Base-by-base conservation (phyloP, 2,888 invertebrate genomes). In the Amiota mariae region DNA sequence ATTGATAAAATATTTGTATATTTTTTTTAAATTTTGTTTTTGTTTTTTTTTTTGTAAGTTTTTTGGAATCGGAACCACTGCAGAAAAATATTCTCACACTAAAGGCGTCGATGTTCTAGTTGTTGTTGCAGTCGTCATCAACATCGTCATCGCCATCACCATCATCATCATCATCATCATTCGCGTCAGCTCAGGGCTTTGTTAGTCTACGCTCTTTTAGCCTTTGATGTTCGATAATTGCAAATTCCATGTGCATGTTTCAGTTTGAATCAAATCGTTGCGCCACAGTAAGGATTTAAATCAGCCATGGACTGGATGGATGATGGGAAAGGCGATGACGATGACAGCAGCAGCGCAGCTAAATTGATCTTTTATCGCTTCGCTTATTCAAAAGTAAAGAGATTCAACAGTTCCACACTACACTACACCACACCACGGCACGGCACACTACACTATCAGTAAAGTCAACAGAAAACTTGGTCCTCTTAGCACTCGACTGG, bases 321-420 rank as follows among this genome's bases (percentile, higher is more conserved):
- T 15, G 13, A 15, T 54, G 54, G 15, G n/a, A 15, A 12, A 54
- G 15, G 12, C 54, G 15, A 15, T 15, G 54, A 8, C 54, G 15
- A 2, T 56, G 80, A 81, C 78, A 79, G 54, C 87, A 85, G 77
- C 82, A 85, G 87, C 85, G 84, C 88, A 87, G 84, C 84, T 87
- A 87, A 88, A 88, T 88, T 88, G 88, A 88, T 88, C 87, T 87
- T 87, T 88, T 88, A 88, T 86, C 87, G 88, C 86, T 82, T 81
- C 85, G 85, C 9, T 56, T 24, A 68, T n/a, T 56, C 68, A 68
- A 64, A 64, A 64, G 36, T 24, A 24, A 64, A 20, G 36, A 36
- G 6, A 2, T 36, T 36, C 36, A 36, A 36, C 36, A 4, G 8
- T 36, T 36, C 36, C 36, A 36, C 6, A 36, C 36, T 6, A 36